A percentile compares a stretch with the other conserved stretches of the same genome.
Evolutionary conservation across 2,113 vertebrate genomes (phyloP).

Genomic region (Seriola dumerili): DNA sequence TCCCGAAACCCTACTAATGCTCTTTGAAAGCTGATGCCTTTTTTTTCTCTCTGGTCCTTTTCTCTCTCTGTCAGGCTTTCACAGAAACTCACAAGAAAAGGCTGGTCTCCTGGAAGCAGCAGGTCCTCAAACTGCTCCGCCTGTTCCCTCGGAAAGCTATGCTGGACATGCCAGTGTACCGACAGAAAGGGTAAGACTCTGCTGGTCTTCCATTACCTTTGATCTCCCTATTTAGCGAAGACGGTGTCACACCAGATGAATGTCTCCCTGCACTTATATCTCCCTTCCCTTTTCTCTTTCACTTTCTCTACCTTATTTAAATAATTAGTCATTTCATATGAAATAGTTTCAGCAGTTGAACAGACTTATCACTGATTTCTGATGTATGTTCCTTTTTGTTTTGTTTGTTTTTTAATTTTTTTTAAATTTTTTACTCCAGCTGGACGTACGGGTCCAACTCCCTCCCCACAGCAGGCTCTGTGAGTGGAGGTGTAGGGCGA

Average conservation of each 20-base stretch:
- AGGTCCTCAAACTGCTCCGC: slow-evolving; percentile 94
- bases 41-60: neutral
- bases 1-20: neutral
- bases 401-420: neutral
- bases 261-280: neutral
- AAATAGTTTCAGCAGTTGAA: neutral
- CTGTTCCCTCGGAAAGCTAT: slow-evolving; percentile 93
- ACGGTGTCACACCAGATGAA: slow-evolving; percentile 34
- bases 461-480: slow-evolving; percentile 97
- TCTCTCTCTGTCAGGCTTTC: slow-evolving; percentile 86
- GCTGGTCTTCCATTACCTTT: slow-evolving; percentile 39
- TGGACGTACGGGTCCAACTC: slow-evolving; percentile 96
- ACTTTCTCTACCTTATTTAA: slow-evolving; percentile 12
- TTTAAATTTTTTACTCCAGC: slow-evolving; percentile 76
- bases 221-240: slow-evolving; percentile 34
- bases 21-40: slow-evolving; percentile 11
- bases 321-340: neutral
- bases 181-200: slow-evolving; percentile 90
- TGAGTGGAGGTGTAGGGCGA: slow-evolving; percentile 90
- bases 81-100: slow-evolving; percentile 96
- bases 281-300: slow-evolving; percentile 11
- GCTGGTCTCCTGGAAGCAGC: slow-evolving; percentile 95
- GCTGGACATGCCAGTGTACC: slow-evolving; percentile 92
- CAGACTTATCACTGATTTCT: neutral
- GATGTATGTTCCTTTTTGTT: neutral